Evolutionary conservation across 23 tunicate species (phyloP).

Genomic region (Halocynthia roretzi): DNA sequence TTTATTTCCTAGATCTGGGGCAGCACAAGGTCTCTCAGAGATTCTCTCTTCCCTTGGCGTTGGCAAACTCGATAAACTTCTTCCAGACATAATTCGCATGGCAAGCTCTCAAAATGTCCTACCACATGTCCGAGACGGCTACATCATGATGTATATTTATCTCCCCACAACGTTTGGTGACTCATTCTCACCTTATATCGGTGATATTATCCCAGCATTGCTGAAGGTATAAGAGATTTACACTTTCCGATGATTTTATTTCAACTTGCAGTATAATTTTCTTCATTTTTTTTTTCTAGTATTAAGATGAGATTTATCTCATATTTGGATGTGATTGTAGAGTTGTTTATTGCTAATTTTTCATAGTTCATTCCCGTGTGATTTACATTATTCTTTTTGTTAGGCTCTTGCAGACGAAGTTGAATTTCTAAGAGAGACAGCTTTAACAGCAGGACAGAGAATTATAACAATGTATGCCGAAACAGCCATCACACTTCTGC

Average conservation of each 20-base stretch:
- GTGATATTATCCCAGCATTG: constrained; percentile 64
- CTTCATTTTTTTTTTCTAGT: not conserved
- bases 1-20: constrained; percentile 71
- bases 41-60: constrained; percentile 64
- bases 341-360: no score
- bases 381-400: no score
- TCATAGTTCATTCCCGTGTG: no score
- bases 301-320: not conserved
- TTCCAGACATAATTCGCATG: constrained; percentile 74
- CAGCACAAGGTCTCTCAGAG: constrained; percentile 95
- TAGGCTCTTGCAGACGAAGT: constrained; percentile 88
- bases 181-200: constrained; percentile 63
- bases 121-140: constrained; percentile 96
- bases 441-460: constrained; percentile 77
- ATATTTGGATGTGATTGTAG: no score
- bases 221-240: constrained; percentile 48
- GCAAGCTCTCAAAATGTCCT: constrained; percentile 42
- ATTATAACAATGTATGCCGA: constrained; percentile 76
- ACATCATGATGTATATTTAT: constrained; percentile 89
- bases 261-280: not conserved
- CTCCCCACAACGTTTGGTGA: constrained; percentile 77
- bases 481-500: constrained; percentile 54
- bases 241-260: no score
- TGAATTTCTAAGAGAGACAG: constrained; percentile 90
- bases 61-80: constrained; percentile 42